Evolutionary conservation across 2,888 invertebrate genomes (phyloP).

Genomic region (Amphipyra berbera): DNA sequence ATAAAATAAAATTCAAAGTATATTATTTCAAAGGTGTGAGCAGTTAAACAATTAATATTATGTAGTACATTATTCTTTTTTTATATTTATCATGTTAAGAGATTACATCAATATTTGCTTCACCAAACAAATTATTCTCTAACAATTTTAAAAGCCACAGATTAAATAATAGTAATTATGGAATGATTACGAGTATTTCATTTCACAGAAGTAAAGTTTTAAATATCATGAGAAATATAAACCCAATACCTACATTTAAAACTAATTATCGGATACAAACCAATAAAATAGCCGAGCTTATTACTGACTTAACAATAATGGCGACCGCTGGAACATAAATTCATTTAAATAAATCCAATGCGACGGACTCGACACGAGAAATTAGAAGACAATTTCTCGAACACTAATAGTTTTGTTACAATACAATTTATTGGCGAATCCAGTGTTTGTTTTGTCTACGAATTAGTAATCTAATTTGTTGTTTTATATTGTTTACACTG

Average conservation of each 20-base stretch:
- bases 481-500: neutral
- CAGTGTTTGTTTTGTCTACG: conserved; percentile 41
- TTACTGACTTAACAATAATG: conserved; percentile 57
- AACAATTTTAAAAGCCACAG: no score
- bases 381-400: conserved; percentile 55
- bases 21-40: neutral
- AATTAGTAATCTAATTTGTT: conserved; percentile 24
- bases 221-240: conserved; percentile 19
- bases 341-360: conserved; percentile 54
- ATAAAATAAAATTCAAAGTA: neutral
- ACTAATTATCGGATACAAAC: conserved; percentile 45
- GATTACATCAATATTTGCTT: neutral
- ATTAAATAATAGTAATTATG: neutral
- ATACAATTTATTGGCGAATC: conserved; percentile 47
- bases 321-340: conserved; percentile 50
- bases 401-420: conserved; percentile 53
- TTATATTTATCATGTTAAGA: neutral
- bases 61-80: no score
- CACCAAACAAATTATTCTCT: neutral
- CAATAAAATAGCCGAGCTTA: conserved; percentile 54
- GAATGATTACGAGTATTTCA: conserved; percentile 3
- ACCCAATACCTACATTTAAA: conserved; percentile 33
- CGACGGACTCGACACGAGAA: conserved; percentile 48
- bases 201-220: conserved; percentile 13
- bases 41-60: neutral